Evolutionary conservation across 2,113 vertebrate genomes (phyloP).

Genomic region (Macaca mulatta): DNA sequence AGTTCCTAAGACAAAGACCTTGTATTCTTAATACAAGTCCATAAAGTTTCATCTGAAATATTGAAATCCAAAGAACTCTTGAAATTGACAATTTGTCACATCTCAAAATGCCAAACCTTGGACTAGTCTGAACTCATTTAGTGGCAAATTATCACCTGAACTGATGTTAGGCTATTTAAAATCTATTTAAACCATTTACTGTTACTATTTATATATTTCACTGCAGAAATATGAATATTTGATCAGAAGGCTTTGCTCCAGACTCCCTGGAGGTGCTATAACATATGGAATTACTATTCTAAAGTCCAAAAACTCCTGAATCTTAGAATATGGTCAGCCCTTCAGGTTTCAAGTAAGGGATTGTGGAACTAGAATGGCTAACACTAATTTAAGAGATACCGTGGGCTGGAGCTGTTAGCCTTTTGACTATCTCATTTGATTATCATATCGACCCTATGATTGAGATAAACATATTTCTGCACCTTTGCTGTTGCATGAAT

Average conservation of each 20-base stretch:
- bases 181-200: background rate
- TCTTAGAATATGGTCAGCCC: background rate
- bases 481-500: background rate
- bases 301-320: background rate
- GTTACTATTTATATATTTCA: background rate
- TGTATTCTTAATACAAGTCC: background rate
- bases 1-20: background rate
- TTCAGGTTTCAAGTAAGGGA: background rate
- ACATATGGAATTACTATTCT: background rate
- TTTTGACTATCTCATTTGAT: background rate
- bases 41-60: conserved; percentile 9
- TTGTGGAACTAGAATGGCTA: background rate
- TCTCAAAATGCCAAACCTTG: background rate
- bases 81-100: background rate
- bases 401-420: background rate
- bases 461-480: background rate
- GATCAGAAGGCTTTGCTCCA: background rate
- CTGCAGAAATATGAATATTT: conserved; percentile 21
- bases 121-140: background rate
- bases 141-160: background rate
- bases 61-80: background rate
- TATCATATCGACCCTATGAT: background rate
- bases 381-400: background rate
- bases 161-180: background rate
- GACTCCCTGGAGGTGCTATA: background rate